Conservation (phyloP, 2,888 invertebrate species). For the Brachyopa scutellaris region DNA sequence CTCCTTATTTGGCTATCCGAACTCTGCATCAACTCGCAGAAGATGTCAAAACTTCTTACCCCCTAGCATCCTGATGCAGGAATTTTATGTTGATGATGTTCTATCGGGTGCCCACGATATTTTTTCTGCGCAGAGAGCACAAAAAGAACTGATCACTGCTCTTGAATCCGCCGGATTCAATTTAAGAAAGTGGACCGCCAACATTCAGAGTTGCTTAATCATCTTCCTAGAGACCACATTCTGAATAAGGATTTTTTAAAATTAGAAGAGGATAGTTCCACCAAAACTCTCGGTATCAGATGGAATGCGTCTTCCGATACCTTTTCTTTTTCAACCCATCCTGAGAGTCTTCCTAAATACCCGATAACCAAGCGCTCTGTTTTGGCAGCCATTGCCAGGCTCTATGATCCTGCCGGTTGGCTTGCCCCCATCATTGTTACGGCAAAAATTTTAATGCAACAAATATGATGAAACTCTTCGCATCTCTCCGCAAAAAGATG, state of each 20-base stretch:
- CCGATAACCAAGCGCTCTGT: conserved; percentile 7
- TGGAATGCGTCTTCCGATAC: too few species aligned
- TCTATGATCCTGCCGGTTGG: too few species aligned
- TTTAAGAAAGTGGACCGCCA: background rate
- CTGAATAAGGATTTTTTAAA: conserved; percentile 6
- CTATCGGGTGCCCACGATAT: too few species aligned
- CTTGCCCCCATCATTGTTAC: too few species aligned
- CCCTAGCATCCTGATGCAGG: background rate
- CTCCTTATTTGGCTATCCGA: too few species aligned
- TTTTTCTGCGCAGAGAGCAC: background rate
- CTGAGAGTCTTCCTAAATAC: too few species aligned
- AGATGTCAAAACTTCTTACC: too few species aligned
- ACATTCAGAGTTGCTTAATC: background rate
- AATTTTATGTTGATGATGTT: too few species aligned
- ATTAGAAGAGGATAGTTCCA: background rate
- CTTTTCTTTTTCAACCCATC: too few species aligned
- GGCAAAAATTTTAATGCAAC: too few species aligned
- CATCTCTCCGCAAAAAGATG: too few species aligned
- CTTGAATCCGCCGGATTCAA: background rate
- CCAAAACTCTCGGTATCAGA: conserved; percentile 10
- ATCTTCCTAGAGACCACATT: background rate
- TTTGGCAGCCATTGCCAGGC: background rate
- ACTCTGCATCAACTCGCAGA: background rate
- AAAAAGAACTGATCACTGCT: background rate
- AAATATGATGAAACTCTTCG: too few species aligned